phyloP scores from a whole-genome alignment of 2,888 invertebrate species.

The Phengaris arion region DNA sequence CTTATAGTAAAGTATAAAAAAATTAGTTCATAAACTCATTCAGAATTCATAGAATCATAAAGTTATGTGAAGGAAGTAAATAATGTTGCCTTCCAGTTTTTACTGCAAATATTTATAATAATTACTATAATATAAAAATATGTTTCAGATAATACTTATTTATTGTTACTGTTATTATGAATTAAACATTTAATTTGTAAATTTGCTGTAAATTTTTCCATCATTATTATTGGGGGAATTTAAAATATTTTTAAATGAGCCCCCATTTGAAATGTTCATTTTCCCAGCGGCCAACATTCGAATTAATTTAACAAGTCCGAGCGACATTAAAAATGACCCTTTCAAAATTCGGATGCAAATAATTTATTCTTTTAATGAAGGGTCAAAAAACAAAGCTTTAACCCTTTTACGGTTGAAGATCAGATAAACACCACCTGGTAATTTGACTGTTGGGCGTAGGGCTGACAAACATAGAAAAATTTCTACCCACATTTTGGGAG shows the following conservation, averaged over 20 bases:
- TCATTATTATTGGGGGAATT: neutral
- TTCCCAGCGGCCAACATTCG: slow-evolving; percentile 10
- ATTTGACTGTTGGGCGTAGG: slow-evolving; percentile 59
- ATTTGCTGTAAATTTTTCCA: neutral
- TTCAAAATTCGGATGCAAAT: slow-evolving; percentile 12
- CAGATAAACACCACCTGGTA: slow-evolving; percentile 75
- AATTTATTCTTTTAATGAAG: slow-evolving; percentile 24
- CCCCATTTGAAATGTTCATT: slow-evolving; percentile 7
- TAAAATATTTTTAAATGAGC: slow-evolving; percentile 18
- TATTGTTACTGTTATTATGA: too few relatives aligned
- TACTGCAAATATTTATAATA: too few relatives aligned
- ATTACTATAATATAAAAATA: too few relatives aligned
- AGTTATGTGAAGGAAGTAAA: too few relatives aligned
- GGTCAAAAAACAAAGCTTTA: slow-evolving; percentile 40
- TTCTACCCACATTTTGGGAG: neutral
- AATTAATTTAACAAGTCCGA: slow-evolving; percentile 25
- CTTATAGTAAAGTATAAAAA: too few relatives aligned
- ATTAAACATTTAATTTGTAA: neutral
- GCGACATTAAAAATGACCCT: slow-evolving; percentile 28
- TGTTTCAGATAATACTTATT: too few relatives aligned
- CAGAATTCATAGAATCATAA: too few relatives aligned
- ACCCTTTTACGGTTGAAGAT: slow-evolving; percentile 68
- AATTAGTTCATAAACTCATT: too few relatives aligned
- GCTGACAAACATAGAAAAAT: slow-evolving; percentile 35
- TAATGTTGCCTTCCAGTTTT: too few relatives aligned